Conservation (phyloP, 2,113 vertebrate genomes). For the Leucoraja erinaceus region DNA sequence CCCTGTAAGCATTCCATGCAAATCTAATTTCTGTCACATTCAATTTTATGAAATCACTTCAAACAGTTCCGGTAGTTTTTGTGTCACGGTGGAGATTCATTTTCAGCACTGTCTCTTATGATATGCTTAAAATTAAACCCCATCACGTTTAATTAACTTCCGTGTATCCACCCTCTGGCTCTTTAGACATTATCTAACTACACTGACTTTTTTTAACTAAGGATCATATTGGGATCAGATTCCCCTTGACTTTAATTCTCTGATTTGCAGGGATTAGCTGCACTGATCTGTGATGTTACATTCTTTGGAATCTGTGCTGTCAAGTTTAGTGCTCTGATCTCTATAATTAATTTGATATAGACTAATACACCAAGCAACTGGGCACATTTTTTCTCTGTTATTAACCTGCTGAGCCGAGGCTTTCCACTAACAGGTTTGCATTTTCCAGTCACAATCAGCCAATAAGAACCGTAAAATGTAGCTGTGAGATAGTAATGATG, state of each 20-base stretch:
- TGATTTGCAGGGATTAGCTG: background rate
- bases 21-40: conserved; percentile 32
- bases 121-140: conserved; percentile 38
- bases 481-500: background rate
- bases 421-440: background rate
- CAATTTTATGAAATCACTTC: conserved; percentile 33
- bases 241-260: conserved; percentile 21
- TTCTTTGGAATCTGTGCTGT: conserved; percentile 1
- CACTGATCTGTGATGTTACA: conserved; percentile 1
- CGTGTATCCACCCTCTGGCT: conserved; percentile 1
- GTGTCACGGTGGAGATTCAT: conserved; percentile 11
- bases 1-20: conserved; percentile 26
- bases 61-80: conserved; percentile 11
- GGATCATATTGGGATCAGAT: conserved; percentile 20
- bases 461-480: background rate
- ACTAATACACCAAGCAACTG: background rate
- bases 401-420: background rate
- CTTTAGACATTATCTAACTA: conserved; percentile 28
- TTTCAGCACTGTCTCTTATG: conserved; percentile 5
- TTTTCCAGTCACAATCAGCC: background rate
- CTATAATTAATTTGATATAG: conserved; percentile 15
- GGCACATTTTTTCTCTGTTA: background rate
- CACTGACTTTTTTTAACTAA: conserved; percentile 15
- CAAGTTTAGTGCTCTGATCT: conserved; percentile 19
- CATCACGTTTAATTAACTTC: conserved; percentile 35